Base-by-base conservation (phyloP, 2,888 invertebrate genomes). In the Artemia sp. region DNA sequence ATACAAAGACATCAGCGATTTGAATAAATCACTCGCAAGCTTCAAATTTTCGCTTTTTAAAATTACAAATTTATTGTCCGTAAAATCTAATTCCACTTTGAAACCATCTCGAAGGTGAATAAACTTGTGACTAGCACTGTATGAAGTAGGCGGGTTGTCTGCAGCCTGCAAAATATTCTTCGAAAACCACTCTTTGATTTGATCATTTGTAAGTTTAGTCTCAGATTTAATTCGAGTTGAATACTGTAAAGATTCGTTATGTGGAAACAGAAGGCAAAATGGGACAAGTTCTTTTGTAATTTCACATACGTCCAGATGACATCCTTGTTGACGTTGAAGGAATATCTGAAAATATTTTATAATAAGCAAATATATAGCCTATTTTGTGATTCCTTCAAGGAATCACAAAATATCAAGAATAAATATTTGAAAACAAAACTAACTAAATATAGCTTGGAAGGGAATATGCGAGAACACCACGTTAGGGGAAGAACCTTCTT, bases 251-350 rank as follows among this genome's bases (percentile, higher is more conserved):
- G n/a, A n/a, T 58, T 2, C 9, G 64, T 58, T 12, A 24, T 9
- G n/a, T 58, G 64, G 64, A 24, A 19, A 58, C 14, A 58, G 11
- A n/a, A 58, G n/a, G 64, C 64, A 19, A 58, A 58, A 58, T 24
- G n/a, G 64, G 24, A 24, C 64, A n/a, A 58, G 64, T n/a, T 58
- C 19, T 10, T 24, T 58, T n/a, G 14, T 58, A 58, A 8, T 58
- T 24, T 58, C 64, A 58, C n/a, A 58, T 8, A 58, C 64, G 38
- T 38, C 38, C 38, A 38, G 38, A 38, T 38, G 38, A 38, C 38
- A 38, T 3, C 38, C 38, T 38, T 38, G 38, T 38, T 38, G 38
- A 38, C 38, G 38, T 38, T 38, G 38, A 38, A 38, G 38, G 38
- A 38, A 38, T 38, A 38, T 38, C 38, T 38, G 38, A 38, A 38